phyloP scores from a whole-genome alignment of 2,797 vertebrate species.

The Sebastiscus tertius region DNA sequence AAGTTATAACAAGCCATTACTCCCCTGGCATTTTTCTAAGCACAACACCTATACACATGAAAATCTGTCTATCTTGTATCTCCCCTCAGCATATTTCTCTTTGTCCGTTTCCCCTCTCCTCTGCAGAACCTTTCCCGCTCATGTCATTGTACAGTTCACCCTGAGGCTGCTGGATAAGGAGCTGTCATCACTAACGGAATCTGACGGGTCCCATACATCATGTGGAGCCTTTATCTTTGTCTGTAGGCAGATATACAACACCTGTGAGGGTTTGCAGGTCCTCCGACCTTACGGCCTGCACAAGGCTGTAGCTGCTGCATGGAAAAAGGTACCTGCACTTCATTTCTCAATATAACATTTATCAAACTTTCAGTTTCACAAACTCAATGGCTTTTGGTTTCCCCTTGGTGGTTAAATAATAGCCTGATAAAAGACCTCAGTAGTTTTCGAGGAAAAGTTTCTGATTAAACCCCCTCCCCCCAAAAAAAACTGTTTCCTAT shows the following conservation, averaged over 20 bases:
- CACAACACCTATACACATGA: neutral
- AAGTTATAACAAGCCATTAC: neutral
- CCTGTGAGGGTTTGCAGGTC: slow-evolving; percentile 91
- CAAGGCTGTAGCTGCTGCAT: slow-evolving; percentile 85
- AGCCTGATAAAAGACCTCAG: neutral
- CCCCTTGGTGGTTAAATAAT: neutral
- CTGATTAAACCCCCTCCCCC: neutral
- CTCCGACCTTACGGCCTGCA: slow-evolving; percentile 89
- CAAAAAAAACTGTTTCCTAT: neutral
- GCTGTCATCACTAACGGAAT: slow-evolving; percentile 76
- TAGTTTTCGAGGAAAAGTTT: neutral
- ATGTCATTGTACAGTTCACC: slow-evolving; percentile 89
- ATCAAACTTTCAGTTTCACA: neutral
- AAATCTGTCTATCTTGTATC: neutral
- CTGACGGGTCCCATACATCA: slow-evolving; percentile 74
- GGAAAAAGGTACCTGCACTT: slow-evolving; percentile 87
- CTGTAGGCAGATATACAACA: slow-evolving; percentile 93
- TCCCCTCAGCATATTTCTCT: neutral
- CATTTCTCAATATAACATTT: neutral
- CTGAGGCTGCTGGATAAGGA: slow-evolving; percentile 89
- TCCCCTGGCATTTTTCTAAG: neutral
- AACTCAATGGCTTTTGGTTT: neutral
- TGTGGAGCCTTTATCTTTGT: slow-evolving; percentile 94
- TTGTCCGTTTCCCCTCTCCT: neutral
- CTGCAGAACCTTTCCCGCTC: slow-evolving; percentile 86